Evolutionary conservation across 2,888 invertebrate species (phyloP).

Genomic region (Laothoe populi): DNA sequence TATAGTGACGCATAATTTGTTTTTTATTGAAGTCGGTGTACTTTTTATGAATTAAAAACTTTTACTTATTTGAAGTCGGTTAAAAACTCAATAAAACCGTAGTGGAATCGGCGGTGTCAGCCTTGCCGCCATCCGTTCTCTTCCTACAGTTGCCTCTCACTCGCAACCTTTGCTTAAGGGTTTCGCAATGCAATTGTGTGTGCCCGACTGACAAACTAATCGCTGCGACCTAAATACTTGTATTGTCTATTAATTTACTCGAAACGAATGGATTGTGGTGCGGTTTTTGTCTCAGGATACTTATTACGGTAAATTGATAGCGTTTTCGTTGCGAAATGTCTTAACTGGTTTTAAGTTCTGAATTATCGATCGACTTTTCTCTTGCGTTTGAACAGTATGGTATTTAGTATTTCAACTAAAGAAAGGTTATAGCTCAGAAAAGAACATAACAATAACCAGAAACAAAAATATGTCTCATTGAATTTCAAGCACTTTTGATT

Average conservation of each 20-base stretch:
- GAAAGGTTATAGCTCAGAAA: too few relatives aligned
- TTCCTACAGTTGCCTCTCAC: slow-evolving; percentile 43
- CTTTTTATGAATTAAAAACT: too few relatives aligned
- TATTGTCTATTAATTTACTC: slow-evolving; percentile 31
- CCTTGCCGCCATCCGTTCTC: slow-evolving; percentile 45
- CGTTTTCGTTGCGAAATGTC: neutral
- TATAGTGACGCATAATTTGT: too few relatives aligned
- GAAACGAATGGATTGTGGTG: slow-evolving; percentile 24
- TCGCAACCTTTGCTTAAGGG: slow-evolving; percentile 38
- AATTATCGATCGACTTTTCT: neutral
- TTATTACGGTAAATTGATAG: slow-evolving; percentile 15
- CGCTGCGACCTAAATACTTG: slow-evolving; percentile 39
- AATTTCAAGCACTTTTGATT: too few relatives aligned
- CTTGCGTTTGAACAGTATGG: too few relatives aligned
- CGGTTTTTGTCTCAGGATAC: slow-evolving; percentile 17
- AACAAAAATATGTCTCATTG: too few relatives aligned
- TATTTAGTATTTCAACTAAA: too few relatives aligned
- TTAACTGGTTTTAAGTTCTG: neutral
- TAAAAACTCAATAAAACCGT: neutral
- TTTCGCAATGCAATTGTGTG: slow-evolving; percentile 52
- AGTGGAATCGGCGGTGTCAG: slow-evolving; percentile 19
- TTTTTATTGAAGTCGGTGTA: too few relatives aligned
- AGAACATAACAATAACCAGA: too few relatives aligned
- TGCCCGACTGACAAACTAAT: slow-evolving; percentile 40
- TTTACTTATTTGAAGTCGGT: too few relatives aligned